phyloP scores from a whole-genome alignment of 1,140 invertebrate species.

The Elymnias hypermnestra region DNA sequence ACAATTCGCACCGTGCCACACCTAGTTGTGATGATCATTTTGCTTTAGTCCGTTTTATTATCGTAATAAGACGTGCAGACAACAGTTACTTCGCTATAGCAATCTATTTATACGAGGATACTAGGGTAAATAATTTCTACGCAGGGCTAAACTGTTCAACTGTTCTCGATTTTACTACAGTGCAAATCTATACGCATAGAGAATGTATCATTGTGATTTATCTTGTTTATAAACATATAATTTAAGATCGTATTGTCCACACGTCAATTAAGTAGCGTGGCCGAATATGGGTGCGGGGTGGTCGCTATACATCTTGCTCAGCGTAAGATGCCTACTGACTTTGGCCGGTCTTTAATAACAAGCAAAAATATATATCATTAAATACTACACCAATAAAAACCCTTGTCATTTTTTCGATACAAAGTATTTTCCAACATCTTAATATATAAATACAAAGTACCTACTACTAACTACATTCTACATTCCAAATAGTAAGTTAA shows the following conservation, averaged over 20 bases:
- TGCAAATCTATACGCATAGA: constrained; percentile 1
- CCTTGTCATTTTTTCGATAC: too few species aligned
- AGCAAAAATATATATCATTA: too few species aligned
- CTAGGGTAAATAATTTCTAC: neutral
- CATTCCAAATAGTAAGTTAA: too few species aligned
- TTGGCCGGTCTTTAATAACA: too few species aligned
- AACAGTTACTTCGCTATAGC: too few species aligned
- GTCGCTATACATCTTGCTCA: constrained; percentile 46
- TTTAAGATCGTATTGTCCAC: constrained; percentile 46
- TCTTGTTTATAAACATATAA: neutral
- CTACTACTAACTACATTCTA: too few species aligned
- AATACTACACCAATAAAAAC: too few species aligned
- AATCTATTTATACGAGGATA: too few species aligned
- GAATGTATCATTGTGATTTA: neutral
- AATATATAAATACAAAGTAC: too few species aligned
- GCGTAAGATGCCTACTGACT: constrained; percentile 29
- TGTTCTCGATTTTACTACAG: neutral
- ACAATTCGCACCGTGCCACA: constrained; percentile 58
- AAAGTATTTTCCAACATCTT: too few species aligned
- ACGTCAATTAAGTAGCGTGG: constrained; percentile 39
- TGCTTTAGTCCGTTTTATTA: constrained; percentile 59
- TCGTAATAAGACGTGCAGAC: constrained; percentile 47
- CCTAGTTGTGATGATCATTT: constrained; percentile 68
- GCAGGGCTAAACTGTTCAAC: neutral
- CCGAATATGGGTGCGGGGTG: constrained; percentile 58